These are phyloP conservation scores for Gobio gobio DNA, from an alignment of 2,113 vertebrate species.

Conservation along the genomic window DNA sequence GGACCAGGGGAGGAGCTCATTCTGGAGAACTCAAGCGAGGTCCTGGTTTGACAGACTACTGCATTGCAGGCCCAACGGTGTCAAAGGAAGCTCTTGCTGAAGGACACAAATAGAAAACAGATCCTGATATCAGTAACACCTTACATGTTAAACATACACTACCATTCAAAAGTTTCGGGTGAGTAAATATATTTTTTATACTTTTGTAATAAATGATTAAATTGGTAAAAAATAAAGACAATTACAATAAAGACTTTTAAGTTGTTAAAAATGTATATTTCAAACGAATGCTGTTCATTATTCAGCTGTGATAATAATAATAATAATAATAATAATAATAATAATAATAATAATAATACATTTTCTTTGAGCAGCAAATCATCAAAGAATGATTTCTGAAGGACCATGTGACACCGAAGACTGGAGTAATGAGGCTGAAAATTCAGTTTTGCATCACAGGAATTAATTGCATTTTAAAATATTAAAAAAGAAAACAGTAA, in stretches of 20 bases:
- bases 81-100: neutral
- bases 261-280: neutral
- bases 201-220: neutral
- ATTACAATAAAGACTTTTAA: neutral
- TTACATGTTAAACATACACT: neutral
- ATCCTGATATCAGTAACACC: neutral
- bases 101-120: neutral
- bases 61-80: slow-evolving; percentile 50
- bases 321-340: too few species aligned
- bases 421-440: neutral
- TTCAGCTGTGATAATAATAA: too few species aligned
- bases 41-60: slow-evolving; percentile 43
- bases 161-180: neutral
- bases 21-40: slow-evolving; percentile 20
- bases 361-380: too few species aligned
- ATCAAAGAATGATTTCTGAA: too few species aligned
- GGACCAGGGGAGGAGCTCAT: slow-evolving; percentile 78
- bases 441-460: neutral
- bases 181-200: neutral
- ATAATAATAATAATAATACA: too few species aligned
- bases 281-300: too few species aligned
- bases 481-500: neutral
- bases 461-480: neutral
- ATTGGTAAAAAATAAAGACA: too few species aligned
- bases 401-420: neutral